Base-by-base conservation (phyloP, 1,140 invertebrate genomes). In the Musca domestica region DNA sequence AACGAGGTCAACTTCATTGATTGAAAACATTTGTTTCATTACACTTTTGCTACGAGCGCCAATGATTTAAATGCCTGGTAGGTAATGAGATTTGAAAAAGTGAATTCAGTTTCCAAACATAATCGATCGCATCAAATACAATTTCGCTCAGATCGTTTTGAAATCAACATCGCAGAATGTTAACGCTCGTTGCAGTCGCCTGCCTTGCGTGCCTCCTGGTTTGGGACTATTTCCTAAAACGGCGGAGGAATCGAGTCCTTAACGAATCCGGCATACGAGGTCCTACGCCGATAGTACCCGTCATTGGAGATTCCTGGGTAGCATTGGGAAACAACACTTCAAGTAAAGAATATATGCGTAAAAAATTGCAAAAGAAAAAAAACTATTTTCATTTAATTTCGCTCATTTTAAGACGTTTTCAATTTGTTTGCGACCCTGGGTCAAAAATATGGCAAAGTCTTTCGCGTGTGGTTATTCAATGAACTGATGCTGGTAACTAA, bases 341-440 rank as follows among this genome's bases (percentile, higher is more conserved):
- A 67, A 63, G 76, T 77, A 27, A 77, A 71, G 66, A 23, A 17
- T n/a, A 9, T 51, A n/a, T 51, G 4, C 6, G 12, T 10, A 12
- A 41, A 10, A 41, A 20, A 51, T 51, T 51, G 81, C 74, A 19
- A 74, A n/a, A n/a, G n/a, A n/a, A n/a, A n/a, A n/a, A n/a, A n/a
- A n/a, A n/a, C n/a, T n/a, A n/a, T 58, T n/a, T n/a, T 25, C 3
- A 2, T 54, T 23, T n/a, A n/a, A n/a, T n/a, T 41, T 7, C 34
- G 4, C 6, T 12, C 12, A 73, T 95, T 94, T 74, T 67, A 92
- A 2, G 83, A 86, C 12, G 83, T 91, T 3, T 91, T 93, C 76
- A 87, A 88, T 70, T 84, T 88, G 1, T 58, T 58, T n/a, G 67
- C 88, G 92, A 72, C 82, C 85, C 25, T 73, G 82, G 7, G 81